These are phyloP conservation scores for Drosophila hydei DNA, from an alignment of 1,140 invertebrate genomes.

Conservation along the genomic window DNA sequence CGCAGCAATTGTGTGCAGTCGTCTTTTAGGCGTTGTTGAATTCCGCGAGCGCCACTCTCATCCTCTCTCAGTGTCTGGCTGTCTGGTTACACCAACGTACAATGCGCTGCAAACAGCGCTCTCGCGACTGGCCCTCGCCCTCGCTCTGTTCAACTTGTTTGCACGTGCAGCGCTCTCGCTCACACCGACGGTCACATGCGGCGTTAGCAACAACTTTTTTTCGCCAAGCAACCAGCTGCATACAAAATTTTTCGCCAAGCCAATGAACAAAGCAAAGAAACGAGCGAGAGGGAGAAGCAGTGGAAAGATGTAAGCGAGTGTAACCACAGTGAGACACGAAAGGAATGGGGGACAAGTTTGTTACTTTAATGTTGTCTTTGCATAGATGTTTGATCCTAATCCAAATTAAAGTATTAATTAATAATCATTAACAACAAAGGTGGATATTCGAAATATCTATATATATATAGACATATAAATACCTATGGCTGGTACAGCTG, in stretches of 20 bases:
- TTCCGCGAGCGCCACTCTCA: slow-evolving; percentile 1
- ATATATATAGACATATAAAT: neutral
- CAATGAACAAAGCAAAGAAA: slow-evolving; percentile 24
- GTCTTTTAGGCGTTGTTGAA: slow-evolving; percentile 66
- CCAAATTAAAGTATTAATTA: neutral
- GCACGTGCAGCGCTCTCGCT: slow-evolving; percentile 46
- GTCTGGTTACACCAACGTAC: slow-evolving; percentile 39
- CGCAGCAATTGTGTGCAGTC: slow-evolving; percentile 45
- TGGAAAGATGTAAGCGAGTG: neutral
- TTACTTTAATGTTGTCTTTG: slow-evolving; percentile 1
- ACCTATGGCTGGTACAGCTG: neutral
- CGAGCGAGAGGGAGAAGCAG: neutral
- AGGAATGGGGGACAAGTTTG: neutral
- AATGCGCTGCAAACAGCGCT: slow-evolving; percentile 25
- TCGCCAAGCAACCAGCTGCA: slow-evolving; percentile 60
- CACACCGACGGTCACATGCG: slow-evolving; percentile 56
- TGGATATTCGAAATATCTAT: neutral
- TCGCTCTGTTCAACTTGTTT: slow-evolving; percentile 19
- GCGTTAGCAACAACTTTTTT: slow-evolving; percentile 83
- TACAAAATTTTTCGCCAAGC: slow-evolving; percentile 54
- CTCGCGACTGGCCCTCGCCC: neutral
- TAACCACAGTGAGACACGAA: neutral
- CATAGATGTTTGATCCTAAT: slow-evolving; percentile 14
- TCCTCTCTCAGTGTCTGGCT: slow-evolving; percentile 2
- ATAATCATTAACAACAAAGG: neutral